A percentile compares a stretch with the other conserved stretches of the same genome.
Conservation (phyloP, 2,797 vertebrate genomes). For the Centropyge bicolor region DNA sequence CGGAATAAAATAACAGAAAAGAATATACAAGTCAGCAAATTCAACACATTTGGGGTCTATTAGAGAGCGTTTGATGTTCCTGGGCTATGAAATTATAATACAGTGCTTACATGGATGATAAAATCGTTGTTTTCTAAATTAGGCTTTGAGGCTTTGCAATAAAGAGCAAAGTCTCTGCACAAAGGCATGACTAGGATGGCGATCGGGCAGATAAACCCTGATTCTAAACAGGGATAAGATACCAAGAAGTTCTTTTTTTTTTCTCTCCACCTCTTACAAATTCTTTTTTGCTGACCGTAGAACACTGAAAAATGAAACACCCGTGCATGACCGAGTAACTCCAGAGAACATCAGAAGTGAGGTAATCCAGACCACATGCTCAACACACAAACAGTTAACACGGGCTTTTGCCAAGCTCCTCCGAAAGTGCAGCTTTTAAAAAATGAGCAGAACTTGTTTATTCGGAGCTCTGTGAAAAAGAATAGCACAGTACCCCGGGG, state of each 20-base stretch:
- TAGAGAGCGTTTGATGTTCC: slow-evolving; percentile 75
- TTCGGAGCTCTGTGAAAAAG: slow-evolving; percentile 92
- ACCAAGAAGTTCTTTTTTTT: slow-evolving; percentile 27
- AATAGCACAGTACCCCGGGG: slow-evolving; percentile 92
- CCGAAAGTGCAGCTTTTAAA: slow-evolving; percentile 85
- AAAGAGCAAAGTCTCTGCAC: slow-evolving; percentile 60
- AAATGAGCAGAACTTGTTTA: slow-evolving; percentile 92
- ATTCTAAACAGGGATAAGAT: slow-evolving; percentile 67
- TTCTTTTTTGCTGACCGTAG: slow-evolving; percentile 58
- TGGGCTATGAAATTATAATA: slow-evolving; percentile 78
- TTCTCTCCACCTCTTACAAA: slow-evolving; percentile 47
- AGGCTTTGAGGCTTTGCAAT: slow-evolving; percentile 72
- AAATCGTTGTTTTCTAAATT: slow-evolving; percentile 76
- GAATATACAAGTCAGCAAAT: slow-evolving; percentile 70
- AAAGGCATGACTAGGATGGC: slow-evolving; percentile 51
- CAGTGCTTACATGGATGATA: slow-evolving; percentile 76
- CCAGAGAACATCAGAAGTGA: slow-evolving; percentile 79
- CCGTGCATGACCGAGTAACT: slow-evolving; percentile 87
- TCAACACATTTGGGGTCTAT: slow-evolving; percentile 74
- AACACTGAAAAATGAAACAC: slow-evolving; percentile 76
- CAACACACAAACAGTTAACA: slow-evolving; percentile 95
- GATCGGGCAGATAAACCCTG: slow-evolving; percentile 65
- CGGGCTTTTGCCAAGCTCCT: slow-evolving; percentile 85
- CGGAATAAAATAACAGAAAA: slow-evolving; percentile 56
- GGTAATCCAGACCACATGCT: slow-evolving; percentile 96